A percentile compares a stretch with the other conserved stretches of the same genome.
These are phyloP conservation scores for Chromis chromis DNA, from an alignment of 2,797 vertebrate species.

Conservation along the genomic window DNA sequence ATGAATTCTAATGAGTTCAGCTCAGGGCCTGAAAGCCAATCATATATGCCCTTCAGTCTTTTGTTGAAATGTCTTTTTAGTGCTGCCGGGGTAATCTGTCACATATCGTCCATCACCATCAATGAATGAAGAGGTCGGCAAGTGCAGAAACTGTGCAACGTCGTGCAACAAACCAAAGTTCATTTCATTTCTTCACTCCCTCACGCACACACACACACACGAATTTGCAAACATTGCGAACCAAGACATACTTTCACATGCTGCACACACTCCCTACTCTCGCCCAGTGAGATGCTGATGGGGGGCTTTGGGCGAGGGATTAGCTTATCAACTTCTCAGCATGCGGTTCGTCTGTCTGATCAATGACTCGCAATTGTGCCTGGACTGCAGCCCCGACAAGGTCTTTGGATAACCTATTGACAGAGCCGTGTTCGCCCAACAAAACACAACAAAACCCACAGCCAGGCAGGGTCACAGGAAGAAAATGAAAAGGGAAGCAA, in stretches of 20 bases:
- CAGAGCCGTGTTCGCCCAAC: conserved; percentile 61
- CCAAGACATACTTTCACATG: conserved; percentile 62
- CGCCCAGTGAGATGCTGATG: conserved; percentile 70
- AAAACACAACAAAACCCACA: conserved; percentile 64
- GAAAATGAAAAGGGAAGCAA: conserved; percentile 32
- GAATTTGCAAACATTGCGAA: conserved; percentile 20
- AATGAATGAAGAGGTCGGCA: conserved; percentile 61
- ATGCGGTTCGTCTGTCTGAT: conserved; percentile 79
- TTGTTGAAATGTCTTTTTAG: conserved; percentile 65
- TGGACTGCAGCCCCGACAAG: conserved; percentile 75
- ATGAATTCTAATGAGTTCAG: conserved; percentile 77
- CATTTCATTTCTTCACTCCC: conserved; percentile 36
- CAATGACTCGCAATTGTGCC: conserved; percentile 82
- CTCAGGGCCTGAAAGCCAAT: conserved; percentile 68
- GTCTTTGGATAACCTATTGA: conserved; percentile 88
- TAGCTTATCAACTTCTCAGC: conserved; percentile 86
- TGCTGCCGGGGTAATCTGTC: conserved; percentile 55
- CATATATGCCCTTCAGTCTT: conserved; percentile 74
- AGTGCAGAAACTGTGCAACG: conserved; percentile 45
- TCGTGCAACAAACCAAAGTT: conserved; percentile 40
- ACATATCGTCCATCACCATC: conserved; percentile 67
- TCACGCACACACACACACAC: conserved; percentile 21
- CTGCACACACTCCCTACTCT: conserved; percentile 57
- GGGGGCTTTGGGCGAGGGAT: conserved; percentile 78
- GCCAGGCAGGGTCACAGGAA: conserved; percentile 35